These are phyloP conservation scores for Eupithecia subfuscata DNA, from an alignment of 2,888 invertebrate species.

Conservation along the genomic window DNA sequence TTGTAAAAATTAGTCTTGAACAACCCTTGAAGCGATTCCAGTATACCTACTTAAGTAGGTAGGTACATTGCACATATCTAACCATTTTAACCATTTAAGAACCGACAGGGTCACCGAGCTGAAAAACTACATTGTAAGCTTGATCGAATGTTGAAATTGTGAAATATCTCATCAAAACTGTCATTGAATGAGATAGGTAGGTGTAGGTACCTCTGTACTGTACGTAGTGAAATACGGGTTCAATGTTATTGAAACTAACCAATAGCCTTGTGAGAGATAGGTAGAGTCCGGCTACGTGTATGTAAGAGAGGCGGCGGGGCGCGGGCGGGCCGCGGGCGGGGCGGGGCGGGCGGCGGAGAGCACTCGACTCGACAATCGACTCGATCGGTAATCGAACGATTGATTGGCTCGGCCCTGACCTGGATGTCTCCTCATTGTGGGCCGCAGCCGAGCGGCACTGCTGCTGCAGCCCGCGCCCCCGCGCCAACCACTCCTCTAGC, in stretches of 20 bases:
- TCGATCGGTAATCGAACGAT: not conserved
- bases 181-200: not conserved
- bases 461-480: not conserved
- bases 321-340: not conserved
- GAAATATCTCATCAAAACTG: not conserved
- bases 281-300: not conserved
- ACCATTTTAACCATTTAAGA: not conserved
- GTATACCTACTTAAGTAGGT: too few relatives aligned
- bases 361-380: not conserved
- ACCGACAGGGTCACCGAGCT: not conserved
- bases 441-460: not conserved
- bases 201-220: not conserved
- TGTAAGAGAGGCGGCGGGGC: not conserved
- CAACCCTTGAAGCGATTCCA: too few relatives aligned
- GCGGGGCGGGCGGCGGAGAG: not conserved
- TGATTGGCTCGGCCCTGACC: slow-evolving; percentile 6
- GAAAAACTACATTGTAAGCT: not conserved
- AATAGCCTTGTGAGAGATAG: not conserved
- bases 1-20: too few relatives aligned
- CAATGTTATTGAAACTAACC: not conserved
- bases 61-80: not conserved
- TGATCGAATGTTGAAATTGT: not conserved
- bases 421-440: not conserved
- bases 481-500: not conserved
- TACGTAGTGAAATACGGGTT: not conserved